A percentile compares a stretch with the other conserved stretches of the same genome.
Evolutionary conservation across 2,888 invertebrate genomes (phyloP).

Genomic region (Mesopsocus fuscifrons): DNA sequence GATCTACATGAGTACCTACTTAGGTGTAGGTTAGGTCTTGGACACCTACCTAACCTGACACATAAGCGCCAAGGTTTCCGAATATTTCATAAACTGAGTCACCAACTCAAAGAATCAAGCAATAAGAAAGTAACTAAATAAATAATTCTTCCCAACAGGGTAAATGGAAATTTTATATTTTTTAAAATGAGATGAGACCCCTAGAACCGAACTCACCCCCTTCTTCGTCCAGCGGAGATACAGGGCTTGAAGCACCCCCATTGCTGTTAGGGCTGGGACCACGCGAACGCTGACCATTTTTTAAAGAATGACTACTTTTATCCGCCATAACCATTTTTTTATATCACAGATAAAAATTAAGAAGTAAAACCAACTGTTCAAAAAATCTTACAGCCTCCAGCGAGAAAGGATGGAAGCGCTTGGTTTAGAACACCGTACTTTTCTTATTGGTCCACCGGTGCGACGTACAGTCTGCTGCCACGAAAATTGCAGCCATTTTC

Average conservation of each 20-base stretch:
- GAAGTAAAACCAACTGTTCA: no score
- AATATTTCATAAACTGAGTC: no score
- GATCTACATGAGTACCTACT: no score
- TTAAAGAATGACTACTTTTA: conserved; percentile 60
- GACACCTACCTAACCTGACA: no score
- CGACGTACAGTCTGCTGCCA: conserved; percentile 1
- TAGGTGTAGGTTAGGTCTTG: no score
- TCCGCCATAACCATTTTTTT: conserved; percentile 69
- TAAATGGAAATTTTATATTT: no score
- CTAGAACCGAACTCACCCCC: conserved; percentile 44
- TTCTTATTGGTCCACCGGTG: conserved; percentile 3
- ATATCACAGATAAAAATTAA: conserved; percentile 5
- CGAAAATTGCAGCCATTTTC: background rate
- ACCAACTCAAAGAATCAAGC: no score
- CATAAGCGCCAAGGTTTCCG: no score
- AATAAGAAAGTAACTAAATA: no score
- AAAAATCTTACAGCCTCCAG: conserved; percentile 2
- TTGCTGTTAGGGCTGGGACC: conserved; percentile 82
- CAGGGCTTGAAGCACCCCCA: conserved; percentile 45
- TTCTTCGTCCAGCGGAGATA: conserved; percentile 72
- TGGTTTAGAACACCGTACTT: conserved; percentile 7
- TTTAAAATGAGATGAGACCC: no score
- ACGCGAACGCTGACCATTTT: conserved; percentile 74
- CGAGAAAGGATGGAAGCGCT: conserved; percentile 7
- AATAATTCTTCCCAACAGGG: no score